Percentiles rank a stretch among this genome's conserved stretches.
Evolutionary conservation across 2,888 invertebrate genomes (phyloP).

Genomic region (Nebria salina): DNA sequence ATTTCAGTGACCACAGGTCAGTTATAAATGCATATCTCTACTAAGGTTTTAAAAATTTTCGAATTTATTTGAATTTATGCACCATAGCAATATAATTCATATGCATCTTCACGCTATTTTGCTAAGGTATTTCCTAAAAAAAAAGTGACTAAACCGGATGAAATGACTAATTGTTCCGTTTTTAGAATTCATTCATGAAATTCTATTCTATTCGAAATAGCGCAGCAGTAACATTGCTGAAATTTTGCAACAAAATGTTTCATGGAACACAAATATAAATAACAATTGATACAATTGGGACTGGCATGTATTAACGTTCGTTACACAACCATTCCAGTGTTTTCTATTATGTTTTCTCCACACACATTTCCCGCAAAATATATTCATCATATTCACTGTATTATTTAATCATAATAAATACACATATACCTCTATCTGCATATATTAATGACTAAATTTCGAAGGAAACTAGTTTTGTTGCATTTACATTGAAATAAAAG

Average conservation of each 20-base stretch:
- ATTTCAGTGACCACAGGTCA: background rate
- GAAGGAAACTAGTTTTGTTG: too few relatives aligned
- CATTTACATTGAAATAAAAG: too few relatives aligned
- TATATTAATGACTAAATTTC: too few relatives aligned
- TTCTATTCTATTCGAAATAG: background rate
- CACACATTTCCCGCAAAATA: too few relatives aligned
- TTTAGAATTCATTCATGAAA: conserved; percentile 10
- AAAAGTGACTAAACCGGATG: conserved; percentile 23
- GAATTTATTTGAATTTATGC: background rate
- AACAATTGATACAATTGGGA: background rate
- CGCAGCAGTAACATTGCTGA: background rate
- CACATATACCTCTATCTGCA: too few relatives aligned
- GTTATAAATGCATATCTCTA: background rate
- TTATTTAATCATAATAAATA: too few relatives aligned
- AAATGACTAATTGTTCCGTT: conserved; percentile 35
- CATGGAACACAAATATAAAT: background rate
- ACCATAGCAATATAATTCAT: background rate
- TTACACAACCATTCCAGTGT: background rate
- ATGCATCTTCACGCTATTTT: background rate
- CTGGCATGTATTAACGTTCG: background rate
- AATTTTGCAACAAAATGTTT: background rate
- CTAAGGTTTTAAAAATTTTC: too few relatives aligned
- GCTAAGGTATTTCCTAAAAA: background rate
- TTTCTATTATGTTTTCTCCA: background rate
- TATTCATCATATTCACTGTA: too few relatives aligned